phyloP scores from a whole-genome alignment of 1,140 invertebrate genomes.

The Drosophila sechellia region DNA sequence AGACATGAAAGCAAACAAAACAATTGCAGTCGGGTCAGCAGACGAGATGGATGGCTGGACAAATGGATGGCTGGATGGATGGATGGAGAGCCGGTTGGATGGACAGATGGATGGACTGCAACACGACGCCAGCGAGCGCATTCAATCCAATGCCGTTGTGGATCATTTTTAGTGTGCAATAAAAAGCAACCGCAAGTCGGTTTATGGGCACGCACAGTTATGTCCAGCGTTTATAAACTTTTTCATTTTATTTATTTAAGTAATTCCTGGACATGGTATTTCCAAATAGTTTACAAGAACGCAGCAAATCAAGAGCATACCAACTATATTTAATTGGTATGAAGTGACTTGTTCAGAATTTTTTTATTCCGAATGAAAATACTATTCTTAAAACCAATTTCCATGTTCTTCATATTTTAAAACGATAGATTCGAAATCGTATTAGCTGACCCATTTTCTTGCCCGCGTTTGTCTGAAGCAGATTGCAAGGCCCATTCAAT shows the following conservation, averaged over 20 bases:
- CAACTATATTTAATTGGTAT: too few relatives aligned
- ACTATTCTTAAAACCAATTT: too few relatives aligned
- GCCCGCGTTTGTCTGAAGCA: slow-evolving; percentile 18
- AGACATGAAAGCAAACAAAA: slow-evolving; percentile 74
- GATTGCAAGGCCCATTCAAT: slow-evolving; percentile 51
- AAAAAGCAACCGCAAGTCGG: slow-evolving; percentile 55
- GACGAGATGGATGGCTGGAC: slow-evolving; percentile 26
- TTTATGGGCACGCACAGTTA: slow-evolving; percentile 11
- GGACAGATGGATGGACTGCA: slow-evolving; percentile 14
- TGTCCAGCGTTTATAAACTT: not conserved
- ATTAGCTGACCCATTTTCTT: not conserved
- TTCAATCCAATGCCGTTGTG: slow-evolving; percentile 43
- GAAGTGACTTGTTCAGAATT: too few relatives aligned
- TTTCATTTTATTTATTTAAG: not conserved
- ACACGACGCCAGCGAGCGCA: slow-evolving; percentile 43
- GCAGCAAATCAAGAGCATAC: too few relatives aligned
- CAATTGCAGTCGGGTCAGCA: slow-evolving; percentile 64
- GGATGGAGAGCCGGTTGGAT: slow-evolving; percentile 3
- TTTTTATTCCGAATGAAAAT: too few relatives aligned
- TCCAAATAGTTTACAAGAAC: not conserved
- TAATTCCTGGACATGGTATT: too few relatives aligned
- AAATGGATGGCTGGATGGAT: slow-evolving; percentile 12
- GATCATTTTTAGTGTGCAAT: slow-evolving; percentile 74
- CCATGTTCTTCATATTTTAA: too few relatives aligned
- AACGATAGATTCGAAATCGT: not conserved